phyloP scores from a whole-genome alignment of 1,140 invertebrate genomes.

The Saccostrea echinata region DNA sequence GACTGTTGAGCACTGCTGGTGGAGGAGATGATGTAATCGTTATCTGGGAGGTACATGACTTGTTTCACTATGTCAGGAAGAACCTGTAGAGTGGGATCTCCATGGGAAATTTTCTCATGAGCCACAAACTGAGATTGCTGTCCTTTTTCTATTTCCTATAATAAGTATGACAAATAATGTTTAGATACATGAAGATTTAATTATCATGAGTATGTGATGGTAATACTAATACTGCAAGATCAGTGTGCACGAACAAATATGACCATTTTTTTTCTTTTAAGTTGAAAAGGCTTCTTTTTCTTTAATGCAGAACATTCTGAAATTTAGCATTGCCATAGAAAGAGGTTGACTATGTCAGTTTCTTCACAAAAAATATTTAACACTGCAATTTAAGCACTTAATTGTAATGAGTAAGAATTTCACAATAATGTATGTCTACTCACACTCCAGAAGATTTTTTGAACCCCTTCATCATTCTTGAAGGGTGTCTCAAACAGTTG shows the following conservation, averaged over 20 bases:
- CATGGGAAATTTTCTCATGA: constrained; percentile 57
- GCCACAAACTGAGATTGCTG: constrained; percentile 32
- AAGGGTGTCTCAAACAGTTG: constrained; percentile 77
- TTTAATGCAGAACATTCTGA: too few relatives aligned
- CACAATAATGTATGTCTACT: constrained; percentile 15
- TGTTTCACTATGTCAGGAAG: constrained; percentile 75
- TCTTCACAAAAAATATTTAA: too few relatives aligned
- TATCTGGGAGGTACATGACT: constrained; percentile 76
- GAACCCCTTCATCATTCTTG: constrained; percentile 72
- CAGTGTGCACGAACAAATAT: too few relatives aligned
- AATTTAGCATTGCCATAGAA: too few relatives aligned
- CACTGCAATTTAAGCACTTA: too few relatives aligned
- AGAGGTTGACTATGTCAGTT: too few relatives aligned
- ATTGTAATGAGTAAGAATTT: too few relatives aligned
- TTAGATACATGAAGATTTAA: too few relatives aligned
- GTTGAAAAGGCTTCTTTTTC: too few relatives aligned
- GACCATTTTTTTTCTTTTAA: too few relatives aligned
- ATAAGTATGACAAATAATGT: background rate
- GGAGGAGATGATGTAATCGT: constrained; percentile 75
- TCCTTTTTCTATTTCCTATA: constrained; percentile 52
- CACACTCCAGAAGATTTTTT: constrained; percentile 77
- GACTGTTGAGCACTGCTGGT: constrained; percentile 73
- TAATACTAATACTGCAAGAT: too few relatives aligned
- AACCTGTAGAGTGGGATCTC: constrained; percentile 52
- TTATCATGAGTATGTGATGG: too few relatives aligned